Conservation (phyloP, 2,888 invertebrate species). For the Tuta absoluta region DNA sequence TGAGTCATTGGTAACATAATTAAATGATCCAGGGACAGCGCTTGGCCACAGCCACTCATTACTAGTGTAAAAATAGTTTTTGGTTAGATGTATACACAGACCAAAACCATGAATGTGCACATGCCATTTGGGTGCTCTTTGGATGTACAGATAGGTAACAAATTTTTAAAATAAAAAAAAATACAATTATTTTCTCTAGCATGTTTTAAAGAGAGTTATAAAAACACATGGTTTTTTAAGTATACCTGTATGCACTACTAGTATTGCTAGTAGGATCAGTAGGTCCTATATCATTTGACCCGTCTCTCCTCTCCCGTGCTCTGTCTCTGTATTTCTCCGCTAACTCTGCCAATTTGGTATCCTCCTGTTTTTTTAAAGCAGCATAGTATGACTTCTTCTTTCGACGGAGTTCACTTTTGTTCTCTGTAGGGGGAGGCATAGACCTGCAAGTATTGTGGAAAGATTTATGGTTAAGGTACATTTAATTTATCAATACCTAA, state of each 20-base stretch:
- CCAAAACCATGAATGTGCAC: too few relatives aligned
- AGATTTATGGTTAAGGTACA: neutral
- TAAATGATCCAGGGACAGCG: too few relatives aligned
- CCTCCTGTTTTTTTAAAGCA: conserved; percentile 96
- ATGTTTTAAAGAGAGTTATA: too few relatives aligned
- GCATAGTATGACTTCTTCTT: conserved; percentile 98
- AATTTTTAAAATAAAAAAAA: too few relatives aligned
- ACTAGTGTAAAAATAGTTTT: too few relatives aligned
- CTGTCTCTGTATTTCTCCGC: conserved; percentile 96
- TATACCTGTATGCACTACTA: conserved; percentile 86
- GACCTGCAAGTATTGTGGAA: conserved; percentile 49
- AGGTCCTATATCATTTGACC: conserved; percentile 90
- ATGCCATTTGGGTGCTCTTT: too few relatives aligned
- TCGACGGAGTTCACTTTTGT: conserved; percentile 90
- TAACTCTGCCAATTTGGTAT: conserved; percentile 95
- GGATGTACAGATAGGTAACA: too few relatives aligned
- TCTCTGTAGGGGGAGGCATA: conserved; percentile 82
- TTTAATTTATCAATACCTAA: too few relatives aligned
- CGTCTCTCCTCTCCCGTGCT: conserved; percentile 94
- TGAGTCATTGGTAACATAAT: too few relatives aligned
- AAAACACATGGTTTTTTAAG: neutral
- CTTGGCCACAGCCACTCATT: too few relatives aligned
- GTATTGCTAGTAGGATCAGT: conserved; percentile 93
- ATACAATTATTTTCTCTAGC: too few relatives aligned
- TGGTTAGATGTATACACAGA: too few relatives aligned